Evolutionary conservation across 2,888 invertebrate species (phyloP), one percentile per base, ranked within the genome.

Genomic region (Agonopterix alstromeriana): DNA sequence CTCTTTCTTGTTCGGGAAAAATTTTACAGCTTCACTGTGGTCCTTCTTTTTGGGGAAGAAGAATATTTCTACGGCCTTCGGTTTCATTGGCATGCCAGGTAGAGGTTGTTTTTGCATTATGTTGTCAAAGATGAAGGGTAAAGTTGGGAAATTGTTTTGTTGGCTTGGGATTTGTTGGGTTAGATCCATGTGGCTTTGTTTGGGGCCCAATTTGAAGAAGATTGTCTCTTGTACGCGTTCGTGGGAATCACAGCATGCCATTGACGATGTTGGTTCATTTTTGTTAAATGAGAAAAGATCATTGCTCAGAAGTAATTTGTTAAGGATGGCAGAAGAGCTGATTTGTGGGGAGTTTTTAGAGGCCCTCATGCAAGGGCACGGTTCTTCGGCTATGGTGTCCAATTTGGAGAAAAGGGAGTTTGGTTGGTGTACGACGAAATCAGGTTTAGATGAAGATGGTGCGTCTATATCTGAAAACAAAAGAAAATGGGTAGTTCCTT

Each of bases 201-300:
- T 77, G 0, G 79, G 69, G 2, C 61, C 56, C 9, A 82, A 57
- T 51, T 86, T 82, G 1, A 83, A 68, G 42, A 73, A 63, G 1
- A 82, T 55, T 2, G 73, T 70, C 7, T 79, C 77, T 36, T 75
- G 72, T 0, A 70, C 48, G 35, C 76, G 68, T 47, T 84, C 86
- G 46, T 78, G 81, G 2, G 86, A 83, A 10, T 77, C 75, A 51
- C 87, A 87, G 54, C 87, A 87, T 8, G 69, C 47, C 0, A 69
- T 52, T 0, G 83, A 82, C 2, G 65, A 60, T 1, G 58, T 14
- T 4, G 73, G 69, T 7, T 81, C 77, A n/a, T 42, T 11, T 52
- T 72, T 79, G 48, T 65, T 65, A 9, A 53, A 65, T 1, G 67
- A 63, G 53, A 85, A 81, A 0, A 82, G 53, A 27, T 82, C 77